phyloP scores from a whole-genome alignment of 2,797 vertebrate species.

The Sciaenops ocellatus region DNA sequence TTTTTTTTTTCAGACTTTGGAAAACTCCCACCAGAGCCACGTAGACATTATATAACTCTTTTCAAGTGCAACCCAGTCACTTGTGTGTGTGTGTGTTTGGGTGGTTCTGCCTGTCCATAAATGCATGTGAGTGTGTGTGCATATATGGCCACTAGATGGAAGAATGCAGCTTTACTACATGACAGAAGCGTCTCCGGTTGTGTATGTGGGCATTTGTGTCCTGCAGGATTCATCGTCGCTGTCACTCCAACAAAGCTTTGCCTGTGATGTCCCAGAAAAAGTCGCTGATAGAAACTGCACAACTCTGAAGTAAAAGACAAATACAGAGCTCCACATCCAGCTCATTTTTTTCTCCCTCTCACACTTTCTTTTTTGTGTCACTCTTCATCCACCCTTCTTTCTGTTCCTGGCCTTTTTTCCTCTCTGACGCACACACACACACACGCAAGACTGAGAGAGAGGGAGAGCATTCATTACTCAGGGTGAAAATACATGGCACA shows the following conservation, averaged over 20 bases:
- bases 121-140: constrained; percentile 36
- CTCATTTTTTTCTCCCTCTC: constrained; percentile 21
- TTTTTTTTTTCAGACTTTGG: neutral
- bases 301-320: constrained; percentile 41
- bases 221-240: constrained; percentile 59
- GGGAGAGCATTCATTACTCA: constrained; percentile 66
- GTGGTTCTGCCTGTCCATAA: neutral
- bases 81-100: neutral
- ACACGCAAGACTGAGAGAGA: constrained; percentile 31
- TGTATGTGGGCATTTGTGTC: constrained; percentile 55
- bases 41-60: neutral
- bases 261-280: constrained; percentile 65
- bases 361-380: constrained; percentile 24
- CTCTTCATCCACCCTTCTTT: neutral
- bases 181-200: constrained; percentile 25
- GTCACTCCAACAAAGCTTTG: constrained; percentile 53
- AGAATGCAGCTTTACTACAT: constrained; percentile 68
- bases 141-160: constrained; percentile 82
- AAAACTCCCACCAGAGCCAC: neutral
- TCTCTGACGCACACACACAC: constrained; percentile 16
- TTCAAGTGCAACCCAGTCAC: neutral
- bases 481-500: constrained; percentile 69
- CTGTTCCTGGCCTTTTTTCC: constrained; percentile 13
- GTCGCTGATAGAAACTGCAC: constrained; percentile 43
- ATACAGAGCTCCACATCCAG: constrained; percentile 33